phyloP scores from a whole-genome alignment of 2,797 vertebrate species.

The Pseudochirops corinnae region DNA sequence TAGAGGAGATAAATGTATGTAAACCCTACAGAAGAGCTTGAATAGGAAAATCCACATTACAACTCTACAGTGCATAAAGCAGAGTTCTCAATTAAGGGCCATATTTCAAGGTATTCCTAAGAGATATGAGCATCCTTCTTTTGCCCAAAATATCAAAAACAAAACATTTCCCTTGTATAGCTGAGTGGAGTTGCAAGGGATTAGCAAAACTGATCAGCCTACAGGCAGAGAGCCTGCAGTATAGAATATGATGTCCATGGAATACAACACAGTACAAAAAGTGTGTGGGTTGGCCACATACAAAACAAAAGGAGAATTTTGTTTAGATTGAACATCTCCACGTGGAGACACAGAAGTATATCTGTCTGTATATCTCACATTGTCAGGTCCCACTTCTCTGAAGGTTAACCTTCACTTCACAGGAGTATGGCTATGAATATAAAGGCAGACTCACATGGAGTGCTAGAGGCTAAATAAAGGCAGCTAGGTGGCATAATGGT shows the following conservation, averaged over 20 bases:
- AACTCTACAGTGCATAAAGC: neutral
- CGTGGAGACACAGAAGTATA: neutral
- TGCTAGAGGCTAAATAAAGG: no score
- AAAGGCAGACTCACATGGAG: neutral
- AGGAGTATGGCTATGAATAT: neutral
- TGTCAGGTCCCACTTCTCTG: neutral
- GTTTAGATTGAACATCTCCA: neutral
- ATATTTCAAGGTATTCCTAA: neutral
- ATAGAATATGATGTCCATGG: neutral
- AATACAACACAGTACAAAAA: neutral
- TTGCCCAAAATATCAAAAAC: neutral
- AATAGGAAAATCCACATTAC: neutral
- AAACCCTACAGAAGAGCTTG: neutral
- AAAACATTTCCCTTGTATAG: neutral
- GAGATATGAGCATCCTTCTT: neutral
- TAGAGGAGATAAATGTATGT: neutral
- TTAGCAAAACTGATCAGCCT: neutral
- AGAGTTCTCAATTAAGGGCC: neutral
- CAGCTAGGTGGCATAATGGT: no score
- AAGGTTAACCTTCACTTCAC: neutral
- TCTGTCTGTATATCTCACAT: neutral
- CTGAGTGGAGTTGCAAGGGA: neutral
- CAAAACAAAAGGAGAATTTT: neutral
- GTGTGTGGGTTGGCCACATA: neutral
- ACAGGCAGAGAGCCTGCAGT: neutral